phyloP scores from a whole-genome alignment of 2,113 vertebrate species.

The Holacanthus passer region DNA sequence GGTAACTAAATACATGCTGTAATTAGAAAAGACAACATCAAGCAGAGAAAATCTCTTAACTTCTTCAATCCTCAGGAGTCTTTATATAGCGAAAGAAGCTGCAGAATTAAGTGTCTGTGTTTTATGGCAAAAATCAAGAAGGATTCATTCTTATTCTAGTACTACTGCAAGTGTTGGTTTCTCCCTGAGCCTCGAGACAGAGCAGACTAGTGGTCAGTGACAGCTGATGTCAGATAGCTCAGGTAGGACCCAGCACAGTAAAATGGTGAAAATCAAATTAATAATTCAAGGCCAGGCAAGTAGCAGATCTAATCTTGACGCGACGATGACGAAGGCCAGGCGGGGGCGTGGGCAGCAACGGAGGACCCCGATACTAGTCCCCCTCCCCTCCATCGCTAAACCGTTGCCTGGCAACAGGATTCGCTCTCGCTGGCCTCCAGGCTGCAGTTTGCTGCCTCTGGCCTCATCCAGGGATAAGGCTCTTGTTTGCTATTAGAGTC shows the following conservation, averaged over 20 bases:
- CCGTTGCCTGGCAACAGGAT: constrained; percentile 86
- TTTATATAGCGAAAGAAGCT: neutral
- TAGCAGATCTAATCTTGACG: constrained; percentile 69
- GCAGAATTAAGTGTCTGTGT: neutral
- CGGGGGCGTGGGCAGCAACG: constrained; percentile 70
- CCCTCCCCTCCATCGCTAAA: constrained; percentile 70
- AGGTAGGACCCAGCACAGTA: constrained; percentile 17
- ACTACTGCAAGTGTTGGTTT: neutral
- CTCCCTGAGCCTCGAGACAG: neutral
- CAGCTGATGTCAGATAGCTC: constrained; percentile 23
- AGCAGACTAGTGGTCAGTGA: constrained; percentile 9
- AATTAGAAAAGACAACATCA: constrained; percentile 9
- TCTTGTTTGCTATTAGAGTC: constrained; percentile 67
- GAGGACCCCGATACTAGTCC: constrained; percentile 68
- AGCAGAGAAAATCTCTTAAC: neutral
- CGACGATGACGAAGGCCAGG: constrained; percentile 69
- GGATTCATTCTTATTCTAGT: neutral
- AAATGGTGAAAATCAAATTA: constrained; percentile 61
- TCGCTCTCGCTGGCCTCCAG: constrained; percentile 78
- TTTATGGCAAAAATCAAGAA: constrained; percentile 11
- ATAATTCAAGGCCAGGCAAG: constrained; percentile 69
- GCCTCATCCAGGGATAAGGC: constrained; percentile 74
- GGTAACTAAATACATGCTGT: constrained; percentile 25
- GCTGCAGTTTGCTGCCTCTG: constrained; percentile 80
- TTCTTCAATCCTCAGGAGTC: constrained; percentile 8